Conservation (phyloP, 2,888 invertebrate genomes). For the Doris montereyensis region DNA sequence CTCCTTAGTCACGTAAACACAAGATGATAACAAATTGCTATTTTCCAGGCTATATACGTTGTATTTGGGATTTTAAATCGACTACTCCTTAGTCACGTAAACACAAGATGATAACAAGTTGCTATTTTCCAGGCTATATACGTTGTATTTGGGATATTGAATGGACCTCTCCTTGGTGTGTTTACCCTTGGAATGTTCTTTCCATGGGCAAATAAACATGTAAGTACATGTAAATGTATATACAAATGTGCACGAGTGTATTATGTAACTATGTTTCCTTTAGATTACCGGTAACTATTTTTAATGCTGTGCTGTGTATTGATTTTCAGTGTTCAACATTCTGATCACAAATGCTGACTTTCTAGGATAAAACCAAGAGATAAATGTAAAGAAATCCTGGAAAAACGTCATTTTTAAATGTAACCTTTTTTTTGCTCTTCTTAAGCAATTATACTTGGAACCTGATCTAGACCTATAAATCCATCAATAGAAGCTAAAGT, state of each 20-base stretch:
- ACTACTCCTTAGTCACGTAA: slow-evolving; percentile 63
- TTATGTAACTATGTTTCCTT: neutral
- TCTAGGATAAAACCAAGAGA: too few relatives aligned
- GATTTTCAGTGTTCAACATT: too few relatives aligned
- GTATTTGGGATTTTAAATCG: slow-evolving; percentile 72
- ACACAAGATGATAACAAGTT: neutral
- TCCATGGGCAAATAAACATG: slow-evolving; percentile 75
- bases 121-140: slow-evolving; percentile 39
- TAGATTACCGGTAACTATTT: too few relatives aligned
- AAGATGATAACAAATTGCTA: neutral
- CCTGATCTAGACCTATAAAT: too few relatives aligned
- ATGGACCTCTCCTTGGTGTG: slow-evolving; percentile 71
- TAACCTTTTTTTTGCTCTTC: too few relatives aligned
- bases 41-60: slow-evolving; percentile 38
- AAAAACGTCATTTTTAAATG: too few relatives aligned
- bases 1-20: neutral
- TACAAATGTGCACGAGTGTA: neutral
- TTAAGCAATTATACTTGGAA: too few relatives aligned
- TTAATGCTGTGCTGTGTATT: too few relatives aligned
- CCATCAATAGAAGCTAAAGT: too few relatives aligned
- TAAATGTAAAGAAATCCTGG: too few relatives aligned
- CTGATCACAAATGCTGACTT: too few relatives aligned
- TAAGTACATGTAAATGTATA: too few relatives aligned
- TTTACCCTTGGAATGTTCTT: slow-evolving; percentile 73
- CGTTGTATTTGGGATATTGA: slow-evolving; percentile 68